Percentiles rank a stretch among this genome's conserved stretches.
Evolutionary conservation across 2,113 vertebrate genomes (phyloP).

Genomic region (Amphiprion ocellaris): DNA sequence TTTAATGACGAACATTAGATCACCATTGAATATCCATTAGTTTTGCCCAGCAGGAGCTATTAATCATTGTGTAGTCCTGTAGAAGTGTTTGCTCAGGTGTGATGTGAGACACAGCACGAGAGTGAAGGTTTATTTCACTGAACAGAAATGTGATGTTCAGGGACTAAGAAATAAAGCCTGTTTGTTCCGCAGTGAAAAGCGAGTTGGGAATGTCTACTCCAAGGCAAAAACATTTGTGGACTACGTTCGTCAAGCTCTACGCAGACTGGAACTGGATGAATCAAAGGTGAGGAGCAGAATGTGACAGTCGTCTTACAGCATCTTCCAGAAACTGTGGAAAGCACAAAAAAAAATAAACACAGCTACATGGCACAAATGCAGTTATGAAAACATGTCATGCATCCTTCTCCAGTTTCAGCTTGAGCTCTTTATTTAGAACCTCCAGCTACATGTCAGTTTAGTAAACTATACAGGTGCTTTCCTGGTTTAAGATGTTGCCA

Average conservation of each 20-base stretch:
- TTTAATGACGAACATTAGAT: conserved; percentile 39
- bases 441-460: not conserved
- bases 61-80: conserved; percentile 4
- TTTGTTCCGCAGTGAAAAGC: conserved; percentile 87
- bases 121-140: not conserved
- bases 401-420: conserved; percentile 1
- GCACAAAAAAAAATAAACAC: not conserved
- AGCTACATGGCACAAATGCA: not conserved
- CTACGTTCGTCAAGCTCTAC: conserved; percentile 91
- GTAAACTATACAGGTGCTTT: not conserved
- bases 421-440: not conserved
- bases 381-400: not conserved
- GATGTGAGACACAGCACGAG: not conserved
- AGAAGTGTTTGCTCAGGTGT: not conserved
- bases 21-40: conserved; percentile 13
- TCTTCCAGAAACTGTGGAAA: conserved; percentile 5
- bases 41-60: conserved; percentile 14
- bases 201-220: conserved; percentile 94
- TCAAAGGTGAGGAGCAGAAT: conserved; percentile 79
- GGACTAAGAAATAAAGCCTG: conserved; percentile 11
- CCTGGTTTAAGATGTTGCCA: conserved; percentile 14
- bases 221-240: conserved; percentile 93
- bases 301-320: conserved; percentile 7
- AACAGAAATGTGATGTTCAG: not conserved
- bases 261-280: conserved; percentile 91